Conservation (phyloP, 2,888 invertebrate species). For the Diarsia rubi region DNA sequence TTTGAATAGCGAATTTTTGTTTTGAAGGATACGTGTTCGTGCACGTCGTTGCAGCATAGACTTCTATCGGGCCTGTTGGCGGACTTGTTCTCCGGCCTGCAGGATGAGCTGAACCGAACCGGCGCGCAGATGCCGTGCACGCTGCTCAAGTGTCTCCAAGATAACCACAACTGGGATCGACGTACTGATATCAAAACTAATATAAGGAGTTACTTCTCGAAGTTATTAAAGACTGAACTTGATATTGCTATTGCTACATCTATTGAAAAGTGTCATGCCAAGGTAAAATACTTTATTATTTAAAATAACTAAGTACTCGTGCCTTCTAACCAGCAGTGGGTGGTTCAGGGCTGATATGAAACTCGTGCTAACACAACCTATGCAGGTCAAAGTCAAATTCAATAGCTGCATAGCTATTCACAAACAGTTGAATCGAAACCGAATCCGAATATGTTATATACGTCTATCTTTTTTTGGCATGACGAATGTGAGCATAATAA, state of each 20-base stretch:
- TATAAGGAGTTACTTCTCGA: constrained; percentile 79
- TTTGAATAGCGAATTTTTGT: not conserved
- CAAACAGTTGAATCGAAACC: too few relatives aligned
- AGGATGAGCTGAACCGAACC: constrained; percentile 76
- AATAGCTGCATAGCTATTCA: too few relatives aligned
- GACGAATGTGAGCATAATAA: too few relatives aligned
- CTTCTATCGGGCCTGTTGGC: constrained; percentile 80
- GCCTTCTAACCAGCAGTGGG: too few relatives aligned
- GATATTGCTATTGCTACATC: constrained; percentile 86
- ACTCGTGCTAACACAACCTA: not conserved
- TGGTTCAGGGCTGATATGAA: too few relatives aligned
- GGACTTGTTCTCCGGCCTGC: constrained; percentile 83
- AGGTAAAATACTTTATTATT: constrained; percentile 69
- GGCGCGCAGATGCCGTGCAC: constrained; percentile 83
- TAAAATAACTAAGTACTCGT: not conserved
- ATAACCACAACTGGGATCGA: constrained; percentile 85
- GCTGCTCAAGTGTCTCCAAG: constrained; percentile 85
- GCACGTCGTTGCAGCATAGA: constrained; percentile 80
- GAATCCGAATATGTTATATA: too few relatives aligned
- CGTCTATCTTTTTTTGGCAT: too few relatives aligned
- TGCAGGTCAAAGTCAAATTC: too few relatives aligned
- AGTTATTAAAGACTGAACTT: constrained; percentile 81
- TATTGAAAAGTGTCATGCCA: constrained; percentile 86
- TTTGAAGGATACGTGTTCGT: constrained; percentile 84
- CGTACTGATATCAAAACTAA: constrained; percentile 78